Evolutionary conservation across 2,113 vertebrate genomes (phyloP).

Genomic region (Podocnemis expansa): DNA sequence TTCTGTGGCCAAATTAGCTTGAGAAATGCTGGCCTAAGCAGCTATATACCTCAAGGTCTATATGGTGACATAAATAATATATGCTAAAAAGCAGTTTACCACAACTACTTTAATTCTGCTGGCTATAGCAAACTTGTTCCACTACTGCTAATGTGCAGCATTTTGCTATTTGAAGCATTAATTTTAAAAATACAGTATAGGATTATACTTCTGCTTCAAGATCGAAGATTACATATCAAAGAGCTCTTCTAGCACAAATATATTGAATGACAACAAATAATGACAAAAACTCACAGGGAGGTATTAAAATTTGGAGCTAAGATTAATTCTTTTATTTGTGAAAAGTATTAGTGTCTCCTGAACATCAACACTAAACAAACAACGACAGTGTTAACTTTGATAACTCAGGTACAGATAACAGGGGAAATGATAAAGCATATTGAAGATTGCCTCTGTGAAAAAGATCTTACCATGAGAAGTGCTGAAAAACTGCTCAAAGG

Average conservation of each 20-base stretch:
- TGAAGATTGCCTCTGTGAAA: neutral
- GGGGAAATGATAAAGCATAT: neutral
- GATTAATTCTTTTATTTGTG: neutral
- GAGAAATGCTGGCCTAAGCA: too few relatives aligned
- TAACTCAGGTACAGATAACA: too few relatives aligned
- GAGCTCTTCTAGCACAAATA: neutral
- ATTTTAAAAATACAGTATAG: neutral
- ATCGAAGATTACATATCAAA: neutral
- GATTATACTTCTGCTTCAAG: neutral
- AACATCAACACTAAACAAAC: neutral
- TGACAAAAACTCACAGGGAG: neutral
- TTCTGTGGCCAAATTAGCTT: too few relatives aligned
- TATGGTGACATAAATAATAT: neutral
- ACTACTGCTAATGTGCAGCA: neutral
- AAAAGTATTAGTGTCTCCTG: neutral
- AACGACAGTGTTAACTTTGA: neutral
- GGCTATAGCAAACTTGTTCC: neutral
- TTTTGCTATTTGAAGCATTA: neutral
- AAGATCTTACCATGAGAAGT: neutral
- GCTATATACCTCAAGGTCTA: neutral
- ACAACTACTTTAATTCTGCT: neutral
- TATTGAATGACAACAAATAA: neutral
- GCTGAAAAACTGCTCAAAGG: neutral
- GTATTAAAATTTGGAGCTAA: neutral
- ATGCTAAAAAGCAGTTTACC: neutral